These are phyloP conservation scores for Junonia oenone DNA, from an alignment of 2,888 invertebrate genomes.

Conservation along the genomic window DNA sequence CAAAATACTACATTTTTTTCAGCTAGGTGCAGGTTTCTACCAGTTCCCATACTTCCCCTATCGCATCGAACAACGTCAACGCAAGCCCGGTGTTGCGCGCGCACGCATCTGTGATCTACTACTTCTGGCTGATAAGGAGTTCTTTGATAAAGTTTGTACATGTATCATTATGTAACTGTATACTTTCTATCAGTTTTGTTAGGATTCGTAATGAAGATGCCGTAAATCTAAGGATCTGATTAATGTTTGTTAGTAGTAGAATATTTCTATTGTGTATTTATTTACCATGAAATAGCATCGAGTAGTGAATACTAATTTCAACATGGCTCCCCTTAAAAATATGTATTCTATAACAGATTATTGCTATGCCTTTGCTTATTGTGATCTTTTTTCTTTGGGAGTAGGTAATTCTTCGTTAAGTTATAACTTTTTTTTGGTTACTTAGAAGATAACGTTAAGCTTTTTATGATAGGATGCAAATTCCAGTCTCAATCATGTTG, in stretches of 20 bases:
- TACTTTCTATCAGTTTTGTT: too few relatives aligned
- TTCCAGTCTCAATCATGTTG: conserved; percentile 61
- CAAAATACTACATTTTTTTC: not conserved
- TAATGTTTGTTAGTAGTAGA: not conserved
- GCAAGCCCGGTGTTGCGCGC: conserved; percentile 45
- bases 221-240: not conserved
- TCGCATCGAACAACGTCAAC: conserved; percentile 43
- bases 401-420: too few relatives aligned
- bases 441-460: not conserved
- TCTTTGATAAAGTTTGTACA: conserved; percentile 52
- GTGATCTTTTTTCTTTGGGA: too few relatives aligned
- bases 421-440: too few relatives aligned
- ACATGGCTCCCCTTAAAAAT: not conserved
- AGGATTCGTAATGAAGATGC: not conserved
- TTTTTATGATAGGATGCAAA: conserved; percentile 49
- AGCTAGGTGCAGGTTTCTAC: conserved; percentile 26
- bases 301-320: too few relatives aligned
- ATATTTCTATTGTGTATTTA: too few relatives aligned
- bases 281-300: not conserved
- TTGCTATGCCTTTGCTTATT: too few relatives aligned
- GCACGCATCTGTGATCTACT: conserved; percentile 68
- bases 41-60: conserved; percentile 46
- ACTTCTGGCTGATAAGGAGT: conserved; percentile 70
- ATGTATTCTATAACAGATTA: not conserved
- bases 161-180: too few relatives aligned